Evolutionary conservation across 2,888 invertebrate species (phyloP).

Genomic region (Cyclophora albipunctata): DNA sequence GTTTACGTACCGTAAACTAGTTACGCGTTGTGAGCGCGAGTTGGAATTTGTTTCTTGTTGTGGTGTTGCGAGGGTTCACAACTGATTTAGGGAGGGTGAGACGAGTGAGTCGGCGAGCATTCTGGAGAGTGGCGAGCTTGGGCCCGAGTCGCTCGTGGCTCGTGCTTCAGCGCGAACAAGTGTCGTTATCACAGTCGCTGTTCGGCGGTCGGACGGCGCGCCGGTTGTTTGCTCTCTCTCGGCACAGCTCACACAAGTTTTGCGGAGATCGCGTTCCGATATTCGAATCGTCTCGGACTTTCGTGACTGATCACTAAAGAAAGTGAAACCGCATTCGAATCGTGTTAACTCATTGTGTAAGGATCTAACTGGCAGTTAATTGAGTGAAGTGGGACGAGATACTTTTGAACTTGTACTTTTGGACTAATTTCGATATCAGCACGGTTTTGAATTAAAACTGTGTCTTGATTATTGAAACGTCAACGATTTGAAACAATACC

Average conservation of each 20-base stretch:
- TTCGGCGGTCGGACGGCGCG: constrained; percentile 64
- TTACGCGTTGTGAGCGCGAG: constrained; percentile 57
- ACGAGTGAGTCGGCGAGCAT: constrained; percentile 40
- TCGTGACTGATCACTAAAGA: constrained; percentile 53
- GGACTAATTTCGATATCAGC: constrained; percentile 66
- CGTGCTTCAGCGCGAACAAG: constrained; percentile 65
- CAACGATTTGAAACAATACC: constrained; percentile 36
- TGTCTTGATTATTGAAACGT: constrained; percentile 61
- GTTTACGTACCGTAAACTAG: constrained; percentile 74
- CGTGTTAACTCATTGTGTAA: constrained; percentile 57
- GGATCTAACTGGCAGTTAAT: constrained; percentile 47
- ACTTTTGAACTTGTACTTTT: constrained; percentile 42
- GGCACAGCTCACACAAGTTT: constrained; percentile 55
- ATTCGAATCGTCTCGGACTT: constrained; percentile 39
- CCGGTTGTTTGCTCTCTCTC: constrained; percentile 36
- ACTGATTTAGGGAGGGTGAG: constrained; percentile 28
- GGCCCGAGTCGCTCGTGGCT: constrained; percentile 58
- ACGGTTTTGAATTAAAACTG: constrained; percentile 65
- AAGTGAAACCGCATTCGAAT: constrained; percentile 58
- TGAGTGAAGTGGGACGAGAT: constrained; percentile 45
- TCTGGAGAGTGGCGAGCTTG: constrained; percentile 62
- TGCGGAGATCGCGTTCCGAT: constrained; percentile 53
- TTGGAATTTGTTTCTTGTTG: constrained; percentile 49
- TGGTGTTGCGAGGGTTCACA: constrained; percentile 38
- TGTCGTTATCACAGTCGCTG: constrained; percentile 73